Evolutionary conservation across 2,888 invertebrate species (phyloP), one percentile per base, ranked within the genome.

Genomic region (Oscheius sp.): DNA sequence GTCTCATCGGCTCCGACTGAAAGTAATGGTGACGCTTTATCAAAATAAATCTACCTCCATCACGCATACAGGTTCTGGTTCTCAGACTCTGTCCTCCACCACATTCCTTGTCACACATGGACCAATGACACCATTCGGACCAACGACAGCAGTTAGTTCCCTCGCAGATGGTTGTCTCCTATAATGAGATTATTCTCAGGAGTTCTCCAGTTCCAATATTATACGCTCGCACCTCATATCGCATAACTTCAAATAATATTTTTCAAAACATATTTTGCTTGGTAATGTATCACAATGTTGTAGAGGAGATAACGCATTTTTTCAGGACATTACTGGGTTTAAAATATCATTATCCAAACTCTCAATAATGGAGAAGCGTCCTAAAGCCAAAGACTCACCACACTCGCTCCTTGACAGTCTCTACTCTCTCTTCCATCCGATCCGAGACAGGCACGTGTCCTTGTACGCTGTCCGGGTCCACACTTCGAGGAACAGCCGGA

Each of bases 121-220:
- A 81, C 85, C 85, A 86, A 47, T 77, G 80, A 63, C 85, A 85
- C 86, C 86, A 86, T 42, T 84, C 85, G 0, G 83, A 78, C 86
- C 85, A 86, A 60, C 76, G 73, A 73, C 86, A 85, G 77, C 85
- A 86, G 32, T 74, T 76, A 48, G 75, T 73, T 50, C 84, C 85
- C 53, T 86, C 82, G 74, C 86, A 86, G 13, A 83, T 63, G 10
- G 75, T 79, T 2, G 78, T 79, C 63, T 86, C 84, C 79, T 70
- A 0, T 11, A 62, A n/a, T 7, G 48, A 35, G 21, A 21, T 21
- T 21, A 0, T 21, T 51, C 1, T 51, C 21, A 42, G 21, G 21
- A 0, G 21, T 21, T 21, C 10, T 29, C 33, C 29, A 53, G 3
- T 53, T 53, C 11, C 7, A 7, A 11, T 35, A 37, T 35, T 35